phyloP scores from a whole-genome alignment of 1,140 invertebrate genomes.

The Phthorimaea operculella region DNA sequence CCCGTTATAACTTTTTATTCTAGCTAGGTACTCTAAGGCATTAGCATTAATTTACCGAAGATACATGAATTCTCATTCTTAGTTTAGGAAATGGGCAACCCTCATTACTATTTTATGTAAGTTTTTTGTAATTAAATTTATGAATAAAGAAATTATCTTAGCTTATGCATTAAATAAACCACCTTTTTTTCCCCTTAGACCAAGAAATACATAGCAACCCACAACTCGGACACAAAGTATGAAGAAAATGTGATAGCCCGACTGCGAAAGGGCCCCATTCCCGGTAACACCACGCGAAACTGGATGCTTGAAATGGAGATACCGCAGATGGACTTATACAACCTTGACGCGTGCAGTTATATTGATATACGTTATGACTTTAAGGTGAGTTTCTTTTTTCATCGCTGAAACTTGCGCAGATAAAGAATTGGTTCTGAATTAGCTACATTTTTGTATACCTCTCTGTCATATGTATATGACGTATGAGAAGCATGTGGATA shows the following conservation, averaged over 20 bases:
- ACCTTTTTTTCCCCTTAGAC: slow-evolving; percentile 45
- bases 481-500: neutral
- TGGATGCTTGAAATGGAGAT: slow-evolving; percentile 72
- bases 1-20: too few species aligned
- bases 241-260: slow-evolving; percentile 64
- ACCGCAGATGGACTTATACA: slow-evolving; percentile 73
- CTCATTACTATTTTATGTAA: too few species aligned
- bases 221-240: slow-evolving; percentile 44
- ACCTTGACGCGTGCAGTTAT: slow-evolving; percentile 72
- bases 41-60: too few species aligned
- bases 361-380: slow-evolving; percentile 75
- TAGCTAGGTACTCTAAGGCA: too few species aligned
- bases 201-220: slow-evolving; percentile 69
- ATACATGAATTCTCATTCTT: too few species aligned
- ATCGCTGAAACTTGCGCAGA: neutral
- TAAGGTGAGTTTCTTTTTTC: slow-evolving; percentile 53
- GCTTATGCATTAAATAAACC: too few species aligned
- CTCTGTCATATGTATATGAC: neutral
- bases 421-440: neutral
- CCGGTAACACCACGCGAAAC: slow-evolving; percentile 64
- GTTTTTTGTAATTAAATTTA: too few species aligned
- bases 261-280: slow-evolving; percentile 69
- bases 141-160: too few species aligned
- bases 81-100: too few species aligned
- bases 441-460: slow-evolving; percentile 7